Percentiles rank a stretch among this genome's conserved stretches.
Conservation (phyloP, 2,113 vertebrate species). For the Nesoenas mayeri region DNA sequence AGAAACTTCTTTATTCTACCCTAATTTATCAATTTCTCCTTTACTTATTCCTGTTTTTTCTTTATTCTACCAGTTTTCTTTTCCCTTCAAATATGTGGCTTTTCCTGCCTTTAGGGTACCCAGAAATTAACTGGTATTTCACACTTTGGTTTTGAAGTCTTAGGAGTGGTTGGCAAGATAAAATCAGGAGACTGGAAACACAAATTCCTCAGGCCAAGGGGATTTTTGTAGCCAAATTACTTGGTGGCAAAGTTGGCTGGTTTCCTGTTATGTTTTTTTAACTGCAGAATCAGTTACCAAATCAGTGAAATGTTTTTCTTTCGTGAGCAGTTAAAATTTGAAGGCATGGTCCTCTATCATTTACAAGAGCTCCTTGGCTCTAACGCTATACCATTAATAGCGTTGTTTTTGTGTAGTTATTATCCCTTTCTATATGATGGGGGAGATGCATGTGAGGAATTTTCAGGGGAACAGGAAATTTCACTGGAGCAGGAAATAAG, state of each 20-base stretch:
- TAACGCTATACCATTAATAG: not conserved
- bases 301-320: not conserved
- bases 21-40: not conserved
- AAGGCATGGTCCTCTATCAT: not conserved
- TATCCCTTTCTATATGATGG: not conserved
- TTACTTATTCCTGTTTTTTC: not conserved
- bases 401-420: not conserved
- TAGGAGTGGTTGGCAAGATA: not conserved
- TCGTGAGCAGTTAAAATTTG: fast-evolving
- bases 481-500: not conserved
- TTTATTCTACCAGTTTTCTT: not conserved
- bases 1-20: not conserved
- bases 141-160: not conserved
- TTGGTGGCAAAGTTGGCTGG: not conserved
- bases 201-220: not conserved
- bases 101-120: not conserved
- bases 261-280: not conserved
- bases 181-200: not conserved
- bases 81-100: not conserved
- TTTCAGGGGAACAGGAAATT: not conserved
- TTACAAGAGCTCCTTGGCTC: not conserved
- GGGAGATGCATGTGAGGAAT: not conserved
- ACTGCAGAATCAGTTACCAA: not conserved
- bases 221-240: not conserved
- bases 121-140: not conserved